Evolutionary conservation across 2,113 vertebrate genomes (phyloP), one percentile per base, ranked within the genome.

Genomic region (Lampris megalopsis): DNA sequence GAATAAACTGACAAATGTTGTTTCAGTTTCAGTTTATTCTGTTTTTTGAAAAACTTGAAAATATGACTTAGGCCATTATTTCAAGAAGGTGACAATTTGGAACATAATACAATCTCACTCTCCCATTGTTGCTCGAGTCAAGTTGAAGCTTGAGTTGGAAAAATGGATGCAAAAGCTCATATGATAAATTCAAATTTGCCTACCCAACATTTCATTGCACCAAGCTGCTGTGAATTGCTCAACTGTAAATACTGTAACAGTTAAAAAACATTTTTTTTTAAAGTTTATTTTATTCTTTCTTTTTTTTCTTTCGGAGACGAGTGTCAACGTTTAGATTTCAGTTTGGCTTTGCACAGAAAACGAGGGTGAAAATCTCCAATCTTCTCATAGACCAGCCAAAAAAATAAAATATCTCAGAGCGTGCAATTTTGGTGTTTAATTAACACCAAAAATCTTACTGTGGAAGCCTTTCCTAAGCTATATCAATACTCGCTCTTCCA

Each of bases 381-480:
- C 56, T 45, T 7, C 7, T 59, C 36, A 61, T 42, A 9, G 38
- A 49, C 4, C 9, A 41, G 38, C 71, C 50, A 59, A 68, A 77
- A 73, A 60, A 35, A 73, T 60, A 41, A 68, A 74, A 65, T 71
- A 64, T 73, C 66, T 40, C 41, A 62, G 67, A 40, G 59, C 50
- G 62, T 37, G 58, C 62, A 76, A 59, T 77, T 79, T 63, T 56
- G 5, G 41, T 67, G 61, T 89, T 81, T 84, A 82, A 89, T 86
- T 88, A 82, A 75, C 45, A 56, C n/a, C 75, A 60, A 84, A 80
- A 42, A 58, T 54, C 80, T 82, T 64, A 37, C 68, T 10, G 61
- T 58, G 52, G 64, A 68, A 63, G 68, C 40, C 54, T 56, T 40
- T 83, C 76, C 61, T 35, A 68, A 75, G 63, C 69, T 2, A 6